These are phyloP conservation scores for Phyto melanocephala DNA, from an alignment of 2,888 invertebrate genomes.

Conservation along the genomic window DNA sequence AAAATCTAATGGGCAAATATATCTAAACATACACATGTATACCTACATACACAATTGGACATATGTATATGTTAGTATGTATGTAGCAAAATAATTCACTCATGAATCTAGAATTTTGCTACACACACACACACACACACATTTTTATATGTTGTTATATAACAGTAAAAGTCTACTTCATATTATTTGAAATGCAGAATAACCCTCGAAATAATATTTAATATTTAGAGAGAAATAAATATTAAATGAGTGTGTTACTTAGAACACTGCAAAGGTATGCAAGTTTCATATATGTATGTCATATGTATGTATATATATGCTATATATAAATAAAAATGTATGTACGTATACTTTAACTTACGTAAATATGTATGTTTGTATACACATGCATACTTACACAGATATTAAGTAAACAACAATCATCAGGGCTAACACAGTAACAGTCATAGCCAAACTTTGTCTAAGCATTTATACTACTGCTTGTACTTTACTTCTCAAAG, in stretches of 20 bases:
- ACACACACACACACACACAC: conserved; percentile 9
- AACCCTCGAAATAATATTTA: conserved; percentile 79
- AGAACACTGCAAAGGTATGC: conserved; percentile 78
- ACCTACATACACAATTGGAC: not conserved
- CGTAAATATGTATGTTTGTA: conserved; percentile 11
- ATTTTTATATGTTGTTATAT: not conserved
- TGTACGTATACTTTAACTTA: not conserved
- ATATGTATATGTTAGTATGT: conserved; percentile 19
- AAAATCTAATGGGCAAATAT: conserved; percentile 53
- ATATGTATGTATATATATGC: not conserved
- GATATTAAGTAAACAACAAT: conserved; percentile 48
- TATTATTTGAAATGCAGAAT: conserved; percentile 64
- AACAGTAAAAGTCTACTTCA: conserved; percentile 39
- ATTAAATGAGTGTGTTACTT: conserved; percentile 79
- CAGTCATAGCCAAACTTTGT: conserved; percentile 37
- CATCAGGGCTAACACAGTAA: conserved; percentile 39
- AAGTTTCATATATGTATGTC: conserved; percentile 63
- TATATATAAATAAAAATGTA: not conserved
- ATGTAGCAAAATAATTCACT: conserved; percentile 44
- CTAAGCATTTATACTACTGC: conserved; percentile 38
- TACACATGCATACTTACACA: conserved; percentile 1
- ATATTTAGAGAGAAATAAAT: conserved; percentile 80
- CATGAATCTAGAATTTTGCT: conserved; percentile 45
- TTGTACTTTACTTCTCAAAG: not conserved
- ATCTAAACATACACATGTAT: not conserved